Evolutionary conservation across 2,797 vertebrate species (phyloP), one percentile per base, ranked within the genome.

Genomic region (Muscicapa comitata): DNA sequence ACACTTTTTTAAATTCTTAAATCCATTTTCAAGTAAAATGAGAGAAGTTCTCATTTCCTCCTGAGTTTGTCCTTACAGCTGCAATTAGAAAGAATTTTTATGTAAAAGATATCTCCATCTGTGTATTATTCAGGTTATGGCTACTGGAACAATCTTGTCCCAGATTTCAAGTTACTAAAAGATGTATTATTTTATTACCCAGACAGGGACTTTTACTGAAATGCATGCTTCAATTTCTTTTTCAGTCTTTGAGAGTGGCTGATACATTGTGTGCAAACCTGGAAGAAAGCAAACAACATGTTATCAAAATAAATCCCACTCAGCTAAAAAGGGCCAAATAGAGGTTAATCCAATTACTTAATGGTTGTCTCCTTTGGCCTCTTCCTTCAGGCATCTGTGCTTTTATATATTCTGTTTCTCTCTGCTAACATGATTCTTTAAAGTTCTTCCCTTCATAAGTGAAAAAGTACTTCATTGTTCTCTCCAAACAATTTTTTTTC

Each of bases 321-420:
- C 92, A 90, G 48, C n/a, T 86, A 87, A 91, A 96, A 96, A 95
- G 90, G 85, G 75, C 78, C 17, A 12, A 95, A 89, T 17, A 90
- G 86, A 96, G 87, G 88, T 93, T 96, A 97, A 96, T 95, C 47
- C 72, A 96, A 77, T 97, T 96, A 95, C 90, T 95, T 95, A 95
- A 92, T 86, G 58, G 79, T 76, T 95, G 58, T 73, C 68, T 87
- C 88, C 62, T 93, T 90, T 86, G 71, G 50, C 68, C 29, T 93
- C 63, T 95, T 89, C 89, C 94, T 96, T 90, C 83, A 83, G 94
- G 91, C 94, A 89, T 26, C 62, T 86, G 37, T 93, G 80, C 70
- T 96, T 95, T 93, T 91, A 62, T 74, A 76, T 76, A 25, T 88
- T 93, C 43, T 78, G 8, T 21, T 84, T 92, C 77, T 35, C 29